Percentiles rank a stretch among this genome's conserved stretches.
These are phyloP conservation scores for Mesoclemmys tuberculata DNA, from an alignment of 2,113 vertebrate genomes.

Conservation along the genomic window DNA sequence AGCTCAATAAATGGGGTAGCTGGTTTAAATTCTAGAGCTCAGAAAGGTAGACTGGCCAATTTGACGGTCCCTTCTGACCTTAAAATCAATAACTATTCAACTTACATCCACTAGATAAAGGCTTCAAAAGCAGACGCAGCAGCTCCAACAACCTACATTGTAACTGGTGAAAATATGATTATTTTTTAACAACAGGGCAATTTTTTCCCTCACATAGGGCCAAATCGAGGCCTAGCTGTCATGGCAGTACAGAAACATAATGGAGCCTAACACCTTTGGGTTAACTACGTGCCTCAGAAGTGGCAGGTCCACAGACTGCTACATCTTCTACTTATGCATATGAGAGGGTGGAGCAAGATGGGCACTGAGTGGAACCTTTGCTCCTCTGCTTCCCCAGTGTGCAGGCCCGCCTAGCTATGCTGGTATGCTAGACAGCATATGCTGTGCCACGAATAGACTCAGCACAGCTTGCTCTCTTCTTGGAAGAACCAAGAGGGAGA, in stretches of 20 bases:
- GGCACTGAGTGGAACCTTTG: background rate
- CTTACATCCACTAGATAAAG: background rate
- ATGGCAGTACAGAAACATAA: no score
- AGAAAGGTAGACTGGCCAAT: background rate
- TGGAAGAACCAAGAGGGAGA: background rate
- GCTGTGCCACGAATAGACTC: background rate
- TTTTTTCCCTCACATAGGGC: no score
- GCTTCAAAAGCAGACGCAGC: background rate
- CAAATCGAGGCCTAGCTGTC: no score
- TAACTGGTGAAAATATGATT: no score
- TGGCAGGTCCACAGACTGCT: no score
- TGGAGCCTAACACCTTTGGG: no score
- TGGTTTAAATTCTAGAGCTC: background rate
- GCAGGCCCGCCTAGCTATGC: background rate
- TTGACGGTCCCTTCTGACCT: background rate
- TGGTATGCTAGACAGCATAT: background rate
- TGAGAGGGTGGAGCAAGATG: background rate
- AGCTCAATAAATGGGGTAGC: background rate
- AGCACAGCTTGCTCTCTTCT: background rate
- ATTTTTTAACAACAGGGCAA: no score
- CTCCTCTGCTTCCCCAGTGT: rapidly evolving
- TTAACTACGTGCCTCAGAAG: no score
- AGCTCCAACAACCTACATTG: background rate
- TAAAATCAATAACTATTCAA: background rate
- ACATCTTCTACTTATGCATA: background rate